A percentile compares a stretch with the other conserved stretches of the same genome.
Conservation (phyloP, 1,140 invertebrate species). For the Rhyacophila brunnea region DNA sequence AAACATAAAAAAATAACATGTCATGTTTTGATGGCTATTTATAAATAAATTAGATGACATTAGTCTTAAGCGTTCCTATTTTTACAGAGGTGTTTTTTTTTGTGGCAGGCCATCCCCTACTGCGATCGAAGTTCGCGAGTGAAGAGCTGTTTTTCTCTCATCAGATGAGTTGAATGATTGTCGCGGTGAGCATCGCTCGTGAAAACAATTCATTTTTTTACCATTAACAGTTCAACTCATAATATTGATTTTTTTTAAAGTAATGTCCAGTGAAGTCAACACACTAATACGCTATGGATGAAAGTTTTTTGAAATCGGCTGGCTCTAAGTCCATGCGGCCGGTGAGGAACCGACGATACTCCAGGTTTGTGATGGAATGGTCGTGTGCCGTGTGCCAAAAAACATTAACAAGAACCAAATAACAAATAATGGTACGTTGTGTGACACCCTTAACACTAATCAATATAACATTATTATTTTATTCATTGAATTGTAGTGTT, state of each 20-base stretch:
- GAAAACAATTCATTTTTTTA: no score
- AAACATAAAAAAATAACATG: constrained; percentile 13
- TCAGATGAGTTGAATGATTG: not conserved
- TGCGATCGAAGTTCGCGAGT: constrained; percentile 6
- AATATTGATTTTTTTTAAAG: no score
- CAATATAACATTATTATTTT: not conserved
- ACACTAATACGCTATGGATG: constrained; percentile 21
- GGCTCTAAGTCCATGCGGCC: constrained; percentile 51
- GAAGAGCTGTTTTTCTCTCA: not conserved
- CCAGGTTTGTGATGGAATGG: constrained; percentile 45
- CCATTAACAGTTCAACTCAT: no score
- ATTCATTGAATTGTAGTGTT: no score
- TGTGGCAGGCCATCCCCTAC: constrained; percentile 26
- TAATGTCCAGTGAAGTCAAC: no score
- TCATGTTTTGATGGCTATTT: constrained; percentile 21
- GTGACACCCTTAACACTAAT: not conserved
- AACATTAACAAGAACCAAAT: constrained; percentile 7
- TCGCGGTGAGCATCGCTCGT: not conserved
- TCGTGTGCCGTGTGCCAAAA: not conserved
- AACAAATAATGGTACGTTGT: constrained; percentile 11
- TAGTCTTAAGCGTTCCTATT: constrained; percentile 17
- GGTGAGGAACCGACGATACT: constrained; percentile 58
- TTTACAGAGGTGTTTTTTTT: constrained; percentile 16
- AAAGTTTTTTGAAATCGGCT: constrained; percentile 39
- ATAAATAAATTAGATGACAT: constrained; percentile 6